phyloP scores from a whole-genome alignment of 2,113 vertebrate genomes.

The Panthera tigris region DNA sequence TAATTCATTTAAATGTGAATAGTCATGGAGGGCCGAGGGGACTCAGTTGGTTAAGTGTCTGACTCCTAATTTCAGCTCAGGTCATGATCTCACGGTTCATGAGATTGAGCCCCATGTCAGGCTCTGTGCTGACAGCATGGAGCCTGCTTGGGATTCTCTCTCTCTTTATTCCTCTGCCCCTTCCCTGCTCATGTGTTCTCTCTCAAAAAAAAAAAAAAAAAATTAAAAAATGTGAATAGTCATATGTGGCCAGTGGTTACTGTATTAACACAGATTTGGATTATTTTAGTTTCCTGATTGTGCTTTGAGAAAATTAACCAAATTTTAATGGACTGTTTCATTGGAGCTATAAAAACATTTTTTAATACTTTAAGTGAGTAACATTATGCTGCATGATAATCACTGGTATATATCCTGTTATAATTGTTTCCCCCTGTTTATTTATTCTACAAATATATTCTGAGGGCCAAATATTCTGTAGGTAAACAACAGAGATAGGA shows the following conservation, averaged over 20 bases:
- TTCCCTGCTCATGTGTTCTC: too few species aligned
- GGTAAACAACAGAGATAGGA: background rate
- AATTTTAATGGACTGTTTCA: background rate
- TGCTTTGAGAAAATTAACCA: background rate
- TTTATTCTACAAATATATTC: background rate
- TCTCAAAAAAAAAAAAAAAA: too few species aligned
- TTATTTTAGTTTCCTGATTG: background rate
- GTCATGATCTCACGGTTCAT: too few species aligned
- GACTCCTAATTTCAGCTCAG: too few species aligned
- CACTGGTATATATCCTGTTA: background rate
- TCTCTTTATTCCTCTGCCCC: too few species aligned
- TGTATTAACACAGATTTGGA: background rate
- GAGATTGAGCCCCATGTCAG: too few species aligned
- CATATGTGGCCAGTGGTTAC: background rate
- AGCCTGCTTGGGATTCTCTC: too few species aligned
- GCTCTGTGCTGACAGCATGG: too few species aligned
- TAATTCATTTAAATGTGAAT: background rate
- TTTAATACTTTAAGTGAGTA: constrained; percentile 26
- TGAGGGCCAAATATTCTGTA: background rate
- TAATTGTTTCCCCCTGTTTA: background rate
- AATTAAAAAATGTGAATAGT: background rate
- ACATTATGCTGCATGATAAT: background rate
- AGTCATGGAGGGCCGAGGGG: too few species aligned
- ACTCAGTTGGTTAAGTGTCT: too few species aligned
- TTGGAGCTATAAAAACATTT: background rate